Conservation (phyloP, 2,888 invertebrate species). For the Macropis europaea region DNA sequence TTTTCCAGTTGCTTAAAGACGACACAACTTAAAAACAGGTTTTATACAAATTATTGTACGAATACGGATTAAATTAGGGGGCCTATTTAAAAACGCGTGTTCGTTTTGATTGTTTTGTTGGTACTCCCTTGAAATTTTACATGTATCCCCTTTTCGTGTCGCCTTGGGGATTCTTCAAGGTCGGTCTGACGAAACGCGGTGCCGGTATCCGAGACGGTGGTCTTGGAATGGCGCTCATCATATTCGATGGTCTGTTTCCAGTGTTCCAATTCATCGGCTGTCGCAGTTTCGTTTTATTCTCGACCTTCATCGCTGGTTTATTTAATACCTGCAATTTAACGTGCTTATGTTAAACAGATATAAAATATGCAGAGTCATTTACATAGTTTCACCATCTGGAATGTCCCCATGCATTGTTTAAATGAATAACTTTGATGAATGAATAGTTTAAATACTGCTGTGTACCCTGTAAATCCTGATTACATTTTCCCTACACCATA, state of each 20-base stretch:
- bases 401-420: neutral
- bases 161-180: conserved; percentile 40
- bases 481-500: no score
- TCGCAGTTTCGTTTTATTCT: conserved; percentile 67
- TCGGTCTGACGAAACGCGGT: conserved; percentile 46
- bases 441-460: no score
- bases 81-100: neutral
- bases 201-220: conserved; percentile 77
- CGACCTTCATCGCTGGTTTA: conserved; percentile 48
- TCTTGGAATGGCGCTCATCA: conserved; percentile 75
- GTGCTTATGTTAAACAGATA: no score
- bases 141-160: conserved; percentile 48
- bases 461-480: no score
- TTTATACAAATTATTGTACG: conserved; percentile 25
- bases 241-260: conserved; percentile 52
- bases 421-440: conserved; percentile 1
- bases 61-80: conserved; percentile 19
- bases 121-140: conserved; percentile 25
- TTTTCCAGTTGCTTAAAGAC: no score
- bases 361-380: no score
- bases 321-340: conserved; percentile 35
- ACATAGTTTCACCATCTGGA: no score
- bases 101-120: conserved; percentile 16
- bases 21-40: conserved; percentile 39
- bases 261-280: conserved; percentile 71